Percentiles rank a stretch among this genome's conserved stretches.
phyloP scores from a whole-genome alignment of 2,797 vertebrate genomes.

The Brachyrhaphis roseni region DNA sequence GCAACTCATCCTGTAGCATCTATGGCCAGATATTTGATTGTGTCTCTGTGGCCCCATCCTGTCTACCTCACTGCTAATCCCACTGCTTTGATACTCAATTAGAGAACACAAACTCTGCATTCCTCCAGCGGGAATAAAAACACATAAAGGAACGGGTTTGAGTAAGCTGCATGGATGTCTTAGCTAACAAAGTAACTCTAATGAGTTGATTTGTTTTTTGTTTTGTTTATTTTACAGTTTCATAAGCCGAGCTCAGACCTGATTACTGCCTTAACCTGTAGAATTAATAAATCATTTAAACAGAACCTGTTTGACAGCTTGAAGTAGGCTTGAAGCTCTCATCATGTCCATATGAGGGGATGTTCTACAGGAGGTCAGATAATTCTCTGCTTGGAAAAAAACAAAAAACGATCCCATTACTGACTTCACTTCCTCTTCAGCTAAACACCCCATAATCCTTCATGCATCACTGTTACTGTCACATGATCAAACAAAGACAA shows the following conservation, averaged over 20 bases:
- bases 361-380: not conserved
- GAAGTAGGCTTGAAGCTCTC: not conserved
- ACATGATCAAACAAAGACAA: too few relatives aligned
- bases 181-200: not conserved
- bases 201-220: not conserved
- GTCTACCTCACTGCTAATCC: conserved; percentile 77
- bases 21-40: conserved; percentile 62
- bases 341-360: not conserved
- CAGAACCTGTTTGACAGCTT: not conserved
- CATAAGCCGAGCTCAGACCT: not conserved
- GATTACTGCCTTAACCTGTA: not conserved
- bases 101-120: conserved; percentile 50
- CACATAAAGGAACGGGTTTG: conserved; percentile 33
- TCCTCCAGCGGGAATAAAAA: conserved; percentile 50
- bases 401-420: not conserved
- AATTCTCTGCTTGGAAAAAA: not conserved
- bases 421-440: not conserved
- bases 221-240: not conserved
- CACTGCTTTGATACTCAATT: conserved; percentile 59
- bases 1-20: conserved; percentile 39
- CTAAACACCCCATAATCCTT: not conserved
- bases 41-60: conserved; percentile 62
- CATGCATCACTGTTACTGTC: not conserved
- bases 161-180: conserved; percentile 11
- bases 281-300: not conserved